Percentiles rank a stretch among this genome's conserved stretches.
These are phyloP conservation scores for Meteorus sp. DNA, from an alignment of 1,140 invertebrate species.

Conservation along the genomic window DNA sequence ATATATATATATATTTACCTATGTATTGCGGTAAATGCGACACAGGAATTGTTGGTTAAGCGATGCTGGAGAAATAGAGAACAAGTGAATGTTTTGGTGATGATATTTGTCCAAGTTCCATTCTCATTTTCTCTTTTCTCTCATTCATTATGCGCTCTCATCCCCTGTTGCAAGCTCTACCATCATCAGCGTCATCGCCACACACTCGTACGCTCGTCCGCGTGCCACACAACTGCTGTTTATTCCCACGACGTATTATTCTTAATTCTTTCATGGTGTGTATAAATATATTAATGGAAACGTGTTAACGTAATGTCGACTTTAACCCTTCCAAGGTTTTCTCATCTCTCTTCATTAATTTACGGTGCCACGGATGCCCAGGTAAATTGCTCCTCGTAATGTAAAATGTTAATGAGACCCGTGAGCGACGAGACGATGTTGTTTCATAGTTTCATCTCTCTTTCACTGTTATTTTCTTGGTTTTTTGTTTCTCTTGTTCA, in stretches of 20 bases:
- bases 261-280: not conserved
- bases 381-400: conserved; percentile 37
- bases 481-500: not conserved
- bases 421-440: conserved; percentile 16
- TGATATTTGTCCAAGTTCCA: too few relatives aligned
- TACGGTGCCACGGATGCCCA: conserved; percentile 11
- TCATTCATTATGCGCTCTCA: too few relatives aligned
- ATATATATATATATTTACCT: too few relatives aligned
- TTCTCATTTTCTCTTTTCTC: too few relatives aligned
- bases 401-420: conserved; percentile 38
- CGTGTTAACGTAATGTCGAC: conserved; percentile 24
- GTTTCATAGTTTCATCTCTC: conserved; percentile 4
- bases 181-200: not conserved
- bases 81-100: too few relatives aligned
- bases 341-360: conserved; percentile 31
- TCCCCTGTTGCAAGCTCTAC: not conserved
- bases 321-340: conserved; percentile 24
- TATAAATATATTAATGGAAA: conserved; percentile 27
- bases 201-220: not conserved
- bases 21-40: too few relatives aligned
- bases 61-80: too few relatives aligned
- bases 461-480: not conserved
- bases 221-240: not conserved
- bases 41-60: too few relatives aligned
- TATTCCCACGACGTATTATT: conserved; percentile 2